Evolutionary conservation across 1,140 invertebrate species (phyloP).

Genomic region (Drosophila hydei): DNA sequence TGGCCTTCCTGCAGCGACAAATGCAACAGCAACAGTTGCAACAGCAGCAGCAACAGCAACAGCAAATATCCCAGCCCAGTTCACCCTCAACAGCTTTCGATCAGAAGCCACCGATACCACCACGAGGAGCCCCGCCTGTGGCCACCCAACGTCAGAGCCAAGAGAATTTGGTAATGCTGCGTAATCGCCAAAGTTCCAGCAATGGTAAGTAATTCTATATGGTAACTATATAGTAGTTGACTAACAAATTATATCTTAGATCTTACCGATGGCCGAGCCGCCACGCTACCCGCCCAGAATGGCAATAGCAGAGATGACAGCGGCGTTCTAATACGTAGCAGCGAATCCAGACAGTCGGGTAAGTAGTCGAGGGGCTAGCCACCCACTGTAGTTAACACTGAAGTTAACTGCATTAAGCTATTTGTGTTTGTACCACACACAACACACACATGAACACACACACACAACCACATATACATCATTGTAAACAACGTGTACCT

Average conservation of each 20-base stretch:
- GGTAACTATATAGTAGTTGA: background rate
- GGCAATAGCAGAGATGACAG: constrained; percentile 68
- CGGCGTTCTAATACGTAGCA: constrained; percentile 67
- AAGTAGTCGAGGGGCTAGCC: constrained; percentile 27
- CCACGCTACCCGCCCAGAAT: constrained; percentile 74
- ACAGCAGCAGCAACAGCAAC: constrained; percentile 65
- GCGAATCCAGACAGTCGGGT: constrained; percentile 80
- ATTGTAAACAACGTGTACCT: constrained; percentile 45
- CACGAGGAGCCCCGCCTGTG: constrained; percentile 85
- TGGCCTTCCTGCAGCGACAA: constrained; percentile 83
- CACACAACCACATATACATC: constrained; percentile 12
- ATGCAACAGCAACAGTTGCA: constrained; percentile 81
- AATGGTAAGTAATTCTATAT: constrained; percentile 52
- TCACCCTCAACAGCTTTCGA: constrained; percentile 77
- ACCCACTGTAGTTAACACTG: constrained; percentile 14
- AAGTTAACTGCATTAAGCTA: constrained; percentile 30
- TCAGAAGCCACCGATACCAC: constrained; percentile 86
- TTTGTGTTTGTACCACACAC: constrained; percentile 44
- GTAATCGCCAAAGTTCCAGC: constrained; percentile 72
- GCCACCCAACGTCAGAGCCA: constrained; percentile 84
- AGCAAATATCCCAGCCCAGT: constrained; percentile 61
- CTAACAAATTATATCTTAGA: constrained; percentile 26
- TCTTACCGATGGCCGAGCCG: constrained; percentile 60
- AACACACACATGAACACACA: constrained; percentile 26
- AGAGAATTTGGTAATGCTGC: constrained; percentile 75